Conservation (phyloP, 2,797 vertebrate genomes). For the Perodicticus potto region DNA sequence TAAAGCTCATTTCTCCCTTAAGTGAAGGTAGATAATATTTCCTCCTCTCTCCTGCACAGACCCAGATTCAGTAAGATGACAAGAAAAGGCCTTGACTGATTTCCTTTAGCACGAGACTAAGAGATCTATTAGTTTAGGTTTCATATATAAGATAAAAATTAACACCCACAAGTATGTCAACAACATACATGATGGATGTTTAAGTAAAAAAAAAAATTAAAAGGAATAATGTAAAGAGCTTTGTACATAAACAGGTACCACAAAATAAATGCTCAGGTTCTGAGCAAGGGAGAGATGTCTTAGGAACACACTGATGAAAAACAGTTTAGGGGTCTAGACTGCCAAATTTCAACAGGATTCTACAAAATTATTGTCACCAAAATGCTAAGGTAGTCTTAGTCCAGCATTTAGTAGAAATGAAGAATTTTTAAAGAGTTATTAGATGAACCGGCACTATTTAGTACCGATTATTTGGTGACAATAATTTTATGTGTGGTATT, state of each 20-base stretch:
- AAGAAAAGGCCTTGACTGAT: conserved; percentile 38
- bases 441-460: not conserved
- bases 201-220: not conserved
- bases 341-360: not conserved
- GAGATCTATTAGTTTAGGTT: conserved; percentile 30
- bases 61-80: not conserved
- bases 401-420: not conserved
- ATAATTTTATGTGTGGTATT: not conserved
- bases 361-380: not conserved
- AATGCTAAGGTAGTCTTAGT: not conserved
- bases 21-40: conserved; percentile 9
- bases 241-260: not conserved
- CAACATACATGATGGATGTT: not conserved
- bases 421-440: not conserved
- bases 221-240: not conserved
- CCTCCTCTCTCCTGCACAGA: conserved; percentile 1
- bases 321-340: not conserved
- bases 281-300: not conserved
- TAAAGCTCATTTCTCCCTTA: not conserved
- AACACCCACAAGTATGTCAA: not conserved
- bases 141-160: conserved; percentile 59
- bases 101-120: not conserved
- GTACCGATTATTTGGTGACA: not conserved
- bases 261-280: conserved; percentile 30
- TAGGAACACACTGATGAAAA: not conserved